Evolutionary conservation across 1,140 invertebrate genomes (phyloP).

Genomic region (Cylas formicarius): DNA sequence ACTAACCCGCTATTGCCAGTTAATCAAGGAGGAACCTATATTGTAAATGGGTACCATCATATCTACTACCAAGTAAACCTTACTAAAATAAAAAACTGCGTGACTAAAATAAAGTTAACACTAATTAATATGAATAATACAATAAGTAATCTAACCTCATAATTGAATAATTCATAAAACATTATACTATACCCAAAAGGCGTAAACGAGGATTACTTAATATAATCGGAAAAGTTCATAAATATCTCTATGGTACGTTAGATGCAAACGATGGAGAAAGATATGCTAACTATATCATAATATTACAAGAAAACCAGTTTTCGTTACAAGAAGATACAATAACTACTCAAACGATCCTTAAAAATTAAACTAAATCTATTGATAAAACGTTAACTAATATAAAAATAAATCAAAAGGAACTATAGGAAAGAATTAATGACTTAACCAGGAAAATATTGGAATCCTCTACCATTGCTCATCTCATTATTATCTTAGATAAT

Average conservation of each 20-base stretch:
- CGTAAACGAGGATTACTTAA: constrained; percentile 7
- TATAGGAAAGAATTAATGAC: neutral
- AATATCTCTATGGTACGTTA: constrained; percentile 1
- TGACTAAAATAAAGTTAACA: neutral
- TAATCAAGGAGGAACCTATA: constrained; percentile 2
- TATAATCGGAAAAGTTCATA: neutral
- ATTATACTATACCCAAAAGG: constrained; percentile 7
- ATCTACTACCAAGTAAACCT: constrained; percentile 10
- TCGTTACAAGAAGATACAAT: constrained; percentile 4
- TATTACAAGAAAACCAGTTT: constrained; percentile 2
- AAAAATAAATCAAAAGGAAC: constrained; percentile 4
- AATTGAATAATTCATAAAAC: constrained; percentile 1
- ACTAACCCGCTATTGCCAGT: constrained; percentile 4
- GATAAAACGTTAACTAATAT: neutral
- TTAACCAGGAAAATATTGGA: neutral
- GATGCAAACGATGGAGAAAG: constrained; percentile 9
- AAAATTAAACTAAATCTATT: neutral
- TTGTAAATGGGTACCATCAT: constrained; percentile 1
- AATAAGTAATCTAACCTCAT: neutral
- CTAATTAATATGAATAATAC: neutral
- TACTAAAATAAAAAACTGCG: constrained; percentile 3
- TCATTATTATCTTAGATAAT: no score
- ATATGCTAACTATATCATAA: constrained; percentile 8
- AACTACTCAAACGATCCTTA: constrained; percentile 4
- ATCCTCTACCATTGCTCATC: neutral